phyloP scores from a whole-genome alignment of 2,888 invertebrate genomes.

The Andrena marginata region DNA sequence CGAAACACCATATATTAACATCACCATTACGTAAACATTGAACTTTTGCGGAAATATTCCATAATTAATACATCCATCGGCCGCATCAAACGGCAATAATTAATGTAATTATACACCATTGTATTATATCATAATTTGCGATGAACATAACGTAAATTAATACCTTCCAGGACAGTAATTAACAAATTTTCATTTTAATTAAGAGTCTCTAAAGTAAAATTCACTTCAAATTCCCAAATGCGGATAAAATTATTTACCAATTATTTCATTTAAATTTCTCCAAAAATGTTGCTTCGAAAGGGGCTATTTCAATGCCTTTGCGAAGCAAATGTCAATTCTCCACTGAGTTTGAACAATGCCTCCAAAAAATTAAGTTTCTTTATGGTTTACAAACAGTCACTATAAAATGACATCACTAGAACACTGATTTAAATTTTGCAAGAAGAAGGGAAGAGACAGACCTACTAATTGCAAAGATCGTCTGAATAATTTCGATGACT shows the following conservation, averaged over 20 bases:
- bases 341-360: neutral
- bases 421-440: neutral
- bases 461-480: no score
- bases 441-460: neutral
- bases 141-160: neutral
- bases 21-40: neutral
- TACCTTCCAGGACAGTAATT: neutral
- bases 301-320: neutral
- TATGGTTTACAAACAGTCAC: neutral
- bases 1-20: neutral
- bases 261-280: neutral
- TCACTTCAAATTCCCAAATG: no score
- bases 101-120: neutral
- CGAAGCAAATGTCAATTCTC: neutral
- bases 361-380: neutral
- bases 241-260: neutral
- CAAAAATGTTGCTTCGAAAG: neutral
- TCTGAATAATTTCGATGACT: no score
- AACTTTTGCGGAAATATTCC: neutral
- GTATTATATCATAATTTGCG: neutral
- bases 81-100: neutral
- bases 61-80: conserved; percentile 12
- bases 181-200: neutral
- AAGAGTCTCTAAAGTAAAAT: neutral
- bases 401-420: neutral